phyloP scores from a whole-genome alignment of 2,113 vertebrate genomes.

The Microcebus lehilahytsara region DNA sequence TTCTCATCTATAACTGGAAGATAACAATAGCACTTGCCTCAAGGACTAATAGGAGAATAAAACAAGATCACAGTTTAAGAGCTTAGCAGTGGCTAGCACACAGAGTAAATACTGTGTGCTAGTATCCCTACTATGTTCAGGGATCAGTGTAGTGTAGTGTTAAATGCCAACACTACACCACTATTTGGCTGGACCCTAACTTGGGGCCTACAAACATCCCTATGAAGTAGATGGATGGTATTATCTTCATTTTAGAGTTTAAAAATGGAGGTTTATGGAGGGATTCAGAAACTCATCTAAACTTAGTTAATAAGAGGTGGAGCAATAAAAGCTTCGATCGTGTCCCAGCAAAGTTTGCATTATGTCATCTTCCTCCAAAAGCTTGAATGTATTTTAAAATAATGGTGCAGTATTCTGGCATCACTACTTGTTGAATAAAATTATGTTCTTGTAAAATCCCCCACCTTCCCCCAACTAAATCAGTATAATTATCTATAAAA shows the following conservation, averaged over 20 bases:
- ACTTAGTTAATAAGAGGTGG: not conserved
- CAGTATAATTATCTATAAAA: not conserved
- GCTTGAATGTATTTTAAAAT: not conserved
- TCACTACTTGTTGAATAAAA: not conserved
- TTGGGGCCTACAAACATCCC: not conserved
- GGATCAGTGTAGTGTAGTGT: too few species aligned
- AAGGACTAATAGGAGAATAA: not conserved
- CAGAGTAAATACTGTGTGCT: not conserved
- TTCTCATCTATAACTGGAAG: not conserved
- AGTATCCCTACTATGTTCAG: not conserved
- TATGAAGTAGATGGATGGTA: not conserved
- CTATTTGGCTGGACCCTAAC: not conserved
- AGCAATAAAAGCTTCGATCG: not conserved
- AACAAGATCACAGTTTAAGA: not conserved
- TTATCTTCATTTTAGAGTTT: not conserved
- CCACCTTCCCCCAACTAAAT: not conserved
- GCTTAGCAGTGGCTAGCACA: not conserved
- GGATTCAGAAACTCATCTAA: not conserved
- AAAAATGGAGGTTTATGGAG: not conserved
- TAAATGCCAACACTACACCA: not conserved
- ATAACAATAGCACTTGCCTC: not conserved
- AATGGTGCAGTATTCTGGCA: not conserved
- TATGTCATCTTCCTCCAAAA: not conserved
- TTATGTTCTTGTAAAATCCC: not conserved
- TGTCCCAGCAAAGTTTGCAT: not conserved